These are phyloP conservation scores for Drosophila imparisetae DNA, from an alignment of 2,888 invertebrate genomes.

Conservation along the genomic window DNA sequence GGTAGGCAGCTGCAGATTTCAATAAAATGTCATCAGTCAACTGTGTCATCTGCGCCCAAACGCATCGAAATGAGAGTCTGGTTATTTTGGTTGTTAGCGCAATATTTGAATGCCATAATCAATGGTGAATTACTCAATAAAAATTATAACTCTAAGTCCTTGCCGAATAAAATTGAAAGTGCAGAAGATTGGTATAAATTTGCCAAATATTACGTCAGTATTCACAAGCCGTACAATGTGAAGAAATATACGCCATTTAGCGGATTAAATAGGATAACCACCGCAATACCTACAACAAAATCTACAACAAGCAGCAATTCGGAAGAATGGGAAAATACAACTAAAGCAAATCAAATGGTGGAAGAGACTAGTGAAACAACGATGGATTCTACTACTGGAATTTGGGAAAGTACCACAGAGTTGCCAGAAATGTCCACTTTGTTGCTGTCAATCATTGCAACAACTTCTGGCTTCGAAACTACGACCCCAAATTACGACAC, in stretches of 20 bases:
- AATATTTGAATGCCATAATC: constrained; percentile 3
- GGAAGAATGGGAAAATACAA: background rate
- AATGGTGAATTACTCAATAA: background rate
- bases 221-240: constrained; percentile 50
- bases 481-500: constrained; percentile 20
- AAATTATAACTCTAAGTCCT: background rate
- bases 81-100: constrained; percentile 6
- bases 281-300: background rate
- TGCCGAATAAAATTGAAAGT: constrained; percentile 40
- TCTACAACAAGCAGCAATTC: background rate
- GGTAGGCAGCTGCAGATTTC: constrained; percentile 46
- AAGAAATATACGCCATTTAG: constrained; percentile 64
- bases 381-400: constrained; percentile 27
- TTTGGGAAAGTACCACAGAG: constrained; percentile 34
- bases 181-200: constrained; percentile 60
- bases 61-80: constrained; percentile 42
- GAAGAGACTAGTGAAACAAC: background rate
- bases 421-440: constrained; percentile 20
- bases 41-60: background rate
- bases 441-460: constrained; percentile 54
- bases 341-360: background rate
- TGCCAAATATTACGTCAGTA: constrained; percentile 53
- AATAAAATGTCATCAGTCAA: constrained; percentile 38
- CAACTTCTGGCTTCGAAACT: constrained; percentile 32
- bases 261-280: constrained; percentile 29